Conservation (phyloP, 2,888 invertebrate species). For the Ellobium chinense region DNA sequence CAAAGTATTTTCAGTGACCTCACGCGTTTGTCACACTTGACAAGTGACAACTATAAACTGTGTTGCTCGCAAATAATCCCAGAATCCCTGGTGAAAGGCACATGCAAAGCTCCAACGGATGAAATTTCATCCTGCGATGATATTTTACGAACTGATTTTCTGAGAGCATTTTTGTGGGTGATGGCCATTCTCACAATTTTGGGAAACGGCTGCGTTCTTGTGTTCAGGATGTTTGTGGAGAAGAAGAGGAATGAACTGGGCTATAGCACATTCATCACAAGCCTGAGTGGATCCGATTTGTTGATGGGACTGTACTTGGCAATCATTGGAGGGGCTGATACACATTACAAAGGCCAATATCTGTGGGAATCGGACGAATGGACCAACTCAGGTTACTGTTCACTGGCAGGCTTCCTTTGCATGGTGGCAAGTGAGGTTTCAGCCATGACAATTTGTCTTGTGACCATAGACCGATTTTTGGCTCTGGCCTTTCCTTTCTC, state of each 20-base stretch:
- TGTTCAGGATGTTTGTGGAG: slow-evolving; percentile 4
- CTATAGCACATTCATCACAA: slow-evolving; percentile 39
- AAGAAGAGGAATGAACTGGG: neutral
- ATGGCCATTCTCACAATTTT: slow-evolving; percentile 31
- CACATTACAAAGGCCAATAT: slow-evolving; percentile 58
- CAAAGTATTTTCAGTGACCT: slow-evolving; percentile 3
- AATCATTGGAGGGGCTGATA: slow-evolving; percentile 59
- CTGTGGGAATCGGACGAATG: slow-evolving; percentile 57
- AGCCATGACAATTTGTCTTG: slow-evolving; percentile 82
- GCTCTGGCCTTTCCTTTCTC: slow-evolving; percentile 83
- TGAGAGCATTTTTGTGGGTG: slow-evolving; percentile 34
- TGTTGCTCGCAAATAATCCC: slow-evolving; percentile 32
- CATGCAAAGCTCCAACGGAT: slow-evolving; percentile 24
- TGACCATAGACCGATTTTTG: slow-evolving; percentile 84
- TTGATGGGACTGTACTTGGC: slow-evolving; percentile 61
- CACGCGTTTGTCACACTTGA: neutral
- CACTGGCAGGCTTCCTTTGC: slow-evolving; percentile 58
- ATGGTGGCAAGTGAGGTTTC: slow-evolving; percentile 82
- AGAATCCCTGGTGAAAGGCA: neutral
- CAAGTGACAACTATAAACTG: slow-evolving; percentile 18
- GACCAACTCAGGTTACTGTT: slow-evolving; percentile 58
- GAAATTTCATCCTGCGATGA: slow-evolving; percentile 38
- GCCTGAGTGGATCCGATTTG: slow-evolving; percentile 47
- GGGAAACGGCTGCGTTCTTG: slow-evolving; percentile 30
- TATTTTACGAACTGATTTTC: slow-evolving; percentile 23